phyloP scores from a whole-genome alignment of 2,797 vertebrate genomes.

The Darevskia mixta region DNA sequence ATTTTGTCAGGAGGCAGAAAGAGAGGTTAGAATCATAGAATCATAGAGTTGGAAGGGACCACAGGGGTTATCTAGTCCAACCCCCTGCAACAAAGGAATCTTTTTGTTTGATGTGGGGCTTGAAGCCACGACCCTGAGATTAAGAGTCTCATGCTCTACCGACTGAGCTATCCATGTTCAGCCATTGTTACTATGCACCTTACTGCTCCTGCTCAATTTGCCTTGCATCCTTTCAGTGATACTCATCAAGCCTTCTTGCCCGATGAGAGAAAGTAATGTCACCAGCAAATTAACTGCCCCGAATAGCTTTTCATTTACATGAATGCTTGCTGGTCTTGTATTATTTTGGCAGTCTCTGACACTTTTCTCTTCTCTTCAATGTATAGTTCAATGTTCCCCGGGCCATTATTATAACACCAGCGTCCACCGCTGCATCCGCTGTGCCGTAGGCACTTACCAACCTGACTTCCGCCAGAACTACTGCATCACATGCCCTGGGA shows the following conservation, averaged over 20 bases:
- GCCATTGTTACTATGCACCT: background rate
- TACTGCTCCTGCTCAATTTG: background rate
- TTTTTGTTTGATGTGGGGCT: too few species aligned
- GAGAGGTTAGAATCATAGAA: background rate
- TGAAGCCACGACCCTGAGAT: too few species aligned
- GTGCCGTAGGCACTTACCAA: conserved; percentile 93
- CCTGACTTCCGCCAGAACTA: conserved; percentile 97
- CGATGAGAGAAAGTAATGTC: background rate
- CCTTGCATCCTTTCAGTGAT: background rate
- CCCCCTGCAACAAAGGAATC: too few species aligned
- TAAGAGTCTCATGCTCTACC: too few species aligned
- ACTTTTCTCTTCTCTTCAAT: conserved; percentile 26
- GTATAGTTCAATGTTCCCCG: conserved; percentile 91
- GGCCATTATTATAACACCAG: conserved; percentile 98
- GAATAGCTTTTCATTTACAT: background rate
- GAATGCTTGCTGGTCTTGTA: background rate
- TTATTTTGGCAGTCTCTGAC: conserved; percentile 1
- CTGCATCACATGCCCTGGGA: conserved; percentile 95
- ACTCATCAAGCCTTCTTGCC: background rate
- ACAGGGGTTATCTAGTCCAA: too few species aligned
- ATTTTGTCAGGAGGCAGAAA: background rate
- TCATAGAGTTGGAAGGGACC: too few species aligned
- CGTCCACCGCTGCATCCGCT: conserved; percentile 95
- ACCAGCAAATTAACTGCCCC: background rate
- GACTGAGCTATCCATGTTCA: background rate